Evolutionary conservation across 2,797 vertebrate genomes (phyloP).

Genomic region (Sebastes reedi): DNA sequence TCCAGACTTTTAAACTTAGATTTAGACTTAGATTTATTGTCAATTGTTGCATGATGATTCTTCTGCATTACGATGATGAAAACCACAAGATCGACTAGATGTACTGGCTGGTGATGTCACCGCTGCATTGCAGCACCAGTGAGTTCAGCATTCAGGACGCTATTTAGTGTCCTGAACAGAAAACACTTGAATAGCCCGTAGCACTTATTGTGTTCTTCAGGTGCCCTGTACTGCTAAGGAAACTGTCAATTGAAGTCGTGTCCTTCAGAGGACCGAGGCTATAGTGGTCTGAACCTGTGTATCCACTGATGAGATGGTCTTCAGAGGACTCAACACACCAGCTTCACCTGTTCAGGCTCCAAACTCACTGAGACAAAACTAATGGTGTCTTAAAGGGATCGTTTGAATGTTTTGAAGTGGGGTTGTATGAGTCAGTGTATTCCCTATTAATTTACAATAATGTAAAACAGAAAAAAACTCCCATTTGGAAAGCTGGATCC

Average conservation of each 20-base stretch:
- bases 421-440: too few relatives aligned
- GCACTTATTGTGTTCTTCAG: background rate
- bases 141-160: background rate
- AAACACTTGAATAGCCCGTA: background rate
- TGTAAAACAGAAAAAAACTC: too few relatives aligned
- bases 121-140: background rate
- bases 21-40: background rate
- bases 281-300: background rate
- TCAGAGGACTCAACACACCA: too few relatives aligned
- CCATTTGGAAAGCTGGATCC: too few relatives aligned
- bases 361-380: background rate
- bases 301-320: background rate
- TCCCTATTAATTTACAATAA: too few relatives aligned
- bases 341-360: background rate
- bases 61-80: background rate
- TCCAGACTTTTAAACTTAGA: background rate
- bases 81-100: background rate
- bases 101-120: background rate
- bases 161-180: background rate
- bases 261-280: background rate
- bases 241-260: too few relatives aligned
- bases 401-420: too few relatives aligned
- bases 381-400: too few relatives aligned
- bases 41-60: background rate
- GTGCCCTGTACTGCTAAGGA: background rate